Percentiles rank a stretch among this genome's conserved stretches.
These are phyloP conservation scores for Podarcis lilfordi DNA, from an alignment of 2,797 vertebrate genomes.

Conservation along the genomic window DNA sequence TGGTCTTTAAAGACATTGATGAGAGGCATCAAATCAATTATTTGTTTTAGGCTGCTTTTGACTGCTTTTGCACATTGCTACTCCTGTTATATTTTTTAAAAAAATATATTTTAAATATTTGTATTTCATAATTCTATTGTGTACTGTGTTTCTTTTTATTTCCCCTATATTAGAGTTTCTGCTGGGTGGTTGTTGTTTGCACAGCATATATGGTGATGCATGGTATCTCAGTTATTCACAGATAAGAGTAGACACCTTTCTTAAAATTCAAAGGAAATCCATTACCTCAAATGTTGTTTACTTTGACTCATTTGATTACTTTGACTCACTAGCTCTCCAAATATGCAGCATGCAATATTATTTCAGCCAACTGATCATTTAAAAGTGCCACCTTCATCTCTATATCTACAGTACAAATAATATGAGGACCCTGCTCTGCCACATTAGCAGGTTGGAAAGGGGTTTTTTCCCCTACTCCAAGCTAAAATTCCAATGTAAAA, in stretches of 20 bases:
- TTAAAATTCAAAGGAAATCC: constrained; percentile 1
- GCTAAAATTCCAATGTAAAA: no score
- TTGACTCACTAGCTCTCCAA: constrained; percentile 47
- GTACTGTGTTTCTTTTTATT: background rate
- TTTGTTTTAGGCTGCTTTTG: background rate
- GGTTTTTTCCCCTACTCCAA: no score
- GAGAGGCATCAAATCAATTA: background rate
- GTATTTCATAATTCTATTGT: background rate
- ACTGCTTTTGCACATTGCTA: background rate
- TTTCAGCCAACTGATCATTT: constrained; percentile 26
- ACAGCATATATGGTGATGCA: background rate
- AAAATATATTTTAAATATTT: background rate
- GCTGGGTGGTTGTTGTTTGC: background rate
- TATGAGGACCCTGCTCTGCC: background rate
- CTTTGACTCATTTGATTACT: constrained; percentile 7
- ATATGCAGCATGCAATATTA: constrained; percentile 20
- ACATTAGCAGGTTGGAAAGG: background rate
- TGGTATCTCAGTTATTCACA: constrained; percentile 3
- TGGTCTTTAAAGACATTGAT: no score
- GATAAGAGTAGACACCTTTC: constrained; percentile 7
- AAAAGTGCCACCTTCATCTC: background rate
- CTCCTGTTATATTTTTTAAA: background rate
- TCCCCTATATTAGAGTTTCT: background rate
- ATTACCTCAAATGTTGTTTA: background rate
- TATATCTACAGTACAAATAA: background rate